Base-by-base conservation (phyloP, 2,888 invertebrate species). In the Tanytarsus gracilentus region DNA sequence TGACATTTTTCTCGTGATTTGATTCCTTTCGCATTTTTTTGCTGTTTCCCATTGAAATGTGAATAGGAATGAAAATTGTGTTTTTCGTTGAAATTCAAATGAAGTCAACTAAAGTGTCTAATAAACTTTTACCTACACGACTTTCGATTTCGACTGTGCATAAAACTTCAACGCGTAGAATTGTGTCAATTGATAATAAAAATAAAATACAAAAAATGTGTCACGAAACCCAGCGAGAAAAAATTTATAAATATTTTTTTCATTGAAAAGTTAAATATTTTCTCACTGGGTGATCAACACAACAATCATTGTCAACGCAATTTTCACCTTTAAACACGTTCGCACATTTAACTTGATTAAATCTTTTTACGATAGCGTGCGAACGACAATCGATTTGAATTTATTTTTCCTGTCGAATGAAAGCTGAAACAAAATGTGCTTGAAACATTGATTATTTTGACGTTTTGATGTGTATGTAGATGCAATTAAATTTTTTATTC, bases 401-500 rank as follows among this genome's bases (percentile, higher is more conserved):
- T n/a, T n/a, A n/a, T n/a, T n/a, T n/a, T n/a, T n/a, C n/a, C n/a
- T n/a, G n/a, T n/a, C n/a, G n/a, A n/a, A n/a, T n/a, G n/a, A n/a
- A n/a, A n/a, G n/a, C n/a, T n/a, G n/a, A n/a, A n/a, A n/a, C n/a
- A n/a, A n/a, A n/a, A n/a, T n/a, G n/a, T n/a, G n/a, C n/a, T n/a
- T n/a, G n/a, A n/a, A n/a, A n/a, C n/a, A n/a, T n/a, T n/a, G n/a
- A n/a, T n/a, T n/a, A n/a, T n/a, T n/a, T n/a, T n/a, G n/a, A n/a
- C n/a, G n/a, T n/a, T 51, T 16, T 51, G 30, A 29, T 51, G 18
- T 30, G 21, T 55, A 4, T 55, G 36, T 56, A 40, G 27, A 56
- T 56, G 56, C 58, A 58, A 48, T 58, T 58, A 58, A 53, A 44
- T 23, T 48, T 29, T 56, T 55, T 48, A 58, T 48, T 56, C 48